Conservation (phyloP, 2,113 vertebrate species). For the Peromyscus maniculatus region DNA sequence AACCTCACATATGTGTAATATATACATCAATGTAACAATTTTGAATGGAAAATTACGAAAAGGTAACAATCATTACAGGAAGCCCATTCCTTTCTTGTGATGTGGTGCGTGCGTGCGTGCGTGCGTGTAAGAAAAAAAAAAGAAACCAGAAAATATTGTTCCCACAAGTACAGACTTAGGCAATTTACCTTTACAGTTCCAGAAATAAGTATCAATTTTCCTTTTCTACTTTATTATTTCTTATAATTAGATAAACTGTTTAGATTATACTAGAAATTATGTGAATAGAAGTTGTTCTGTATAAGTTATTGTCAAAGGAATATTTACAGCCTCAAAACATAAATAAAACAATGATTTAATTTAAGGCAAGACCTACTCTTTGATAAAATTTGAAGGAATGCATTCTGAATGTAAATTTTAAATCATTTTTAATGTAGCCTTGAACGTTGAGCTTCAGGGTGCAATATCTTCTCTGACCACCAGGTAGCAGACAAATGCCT, state of each 20-base stretch:
- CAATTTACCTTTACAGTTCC: background rate
- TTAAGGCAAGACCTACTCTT: background rate
- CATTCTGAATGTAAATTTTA: background rate
- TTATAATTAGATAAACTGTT: background rate
- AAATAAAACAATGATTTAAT: background rate
- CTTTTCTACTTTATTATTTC: background rate
- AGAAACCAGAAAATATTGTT: background rate
- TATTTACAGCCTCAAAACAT: background rate
- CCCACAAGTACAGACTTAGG: background rate
- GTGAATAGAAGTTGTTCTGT: background rate
- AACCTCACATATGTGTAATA: background rate
- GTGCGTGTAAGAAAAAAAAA: background rate
- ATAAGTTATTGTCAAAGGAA: background rate
- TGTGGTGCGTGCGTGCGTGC: background rate
- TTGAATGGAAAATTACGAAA: background rate
- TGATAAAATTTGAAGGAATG: slow-evolving; percentile 4
- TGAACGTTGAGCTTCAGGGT: background rate
- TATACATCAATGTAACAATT: background rate
- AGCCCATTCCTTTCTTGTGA: background rate
- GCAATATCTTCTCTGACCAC: slow-evolving; percentile 75
- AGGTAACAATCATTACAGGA: too few relatives aligned
- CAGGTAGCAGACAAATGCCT: slow-evolving; percentile 81
- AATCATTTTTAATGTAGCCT: background rate
- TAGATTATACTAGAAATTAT: background rate
- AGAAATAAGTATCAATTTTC: background rate